phyloP scores from a whole-genome alignment of 2,888 invertebrate genomes.

The Ecliptopera silaceata region DNA sequence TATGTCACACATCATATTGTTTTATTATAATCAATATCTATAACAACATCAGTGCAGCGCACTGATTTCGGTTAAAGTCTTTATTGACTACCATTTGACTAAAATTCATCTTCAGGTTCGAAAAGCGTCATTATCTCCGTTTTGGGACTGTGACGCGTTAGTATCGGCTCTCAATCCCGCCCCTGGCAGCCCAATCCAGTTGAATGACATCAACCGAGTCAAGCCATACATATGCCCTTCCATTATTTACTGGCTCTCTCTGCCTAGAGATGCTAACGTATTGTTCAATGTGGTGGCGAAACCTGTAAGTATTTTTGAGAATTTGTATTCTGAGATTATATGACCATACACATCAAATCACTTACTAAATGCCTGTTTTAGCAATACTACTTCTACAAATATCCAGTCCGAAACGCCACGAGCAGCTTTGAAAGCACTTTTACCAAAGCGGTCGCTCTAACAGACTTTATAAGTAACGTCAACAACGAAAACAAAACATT shows the following conservation, averaged over 20 bases:
- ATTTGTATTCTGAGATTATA: too few relatives aligned
- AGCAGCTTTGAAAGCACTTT: slow-evolving; percentile 63
- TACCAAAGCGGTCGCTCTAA: slow-evolving; percentile 49
- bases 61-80: too few relatives aligned
- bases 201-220: slow-evolving; percentile 47
- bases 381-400: slow-evolving; percentile 71
- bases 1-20: background rate
- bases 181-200: slow-evolving; percentile 54
- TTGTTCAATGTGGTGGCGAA: slow-evolving; percentile 70
- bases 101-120: slow-evolving; percentile 53
- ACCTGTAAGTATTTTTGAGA: slow-evolving; percentile 72
- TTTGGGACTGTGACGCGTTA: slow-evolving; percentile 76
- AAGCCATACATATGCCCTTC: slow-evolving; percentile 72
- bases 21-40: too few relatives aligned
- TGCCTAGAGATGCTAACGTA: slow-evolving; percentile 72
- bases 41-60: background rate
- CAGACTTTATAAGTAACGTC: slow-evolving; percentile 47
- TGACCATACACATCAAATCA: background rate
- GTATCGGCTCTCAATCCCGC: slow-evolving; percentile 59
- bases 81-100: background rate
- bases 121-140: slow-evolving; percentile 60
- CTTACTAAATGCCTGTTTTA: slow-evolving; percentile 35
- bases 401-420: slow-evolving; percentile 54
- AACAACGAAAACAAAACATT: slow-evolving; percentile 50
- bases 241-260: slow-evolving; percentile 72